A percentile compares a stretch with the other conserved stretches of the same genome.
These are phyloP conservation scores for Chrysemys picta DNA, from an alignment of 2,113 vertebrate genomes.

Conservation along the genomic window DNA sequence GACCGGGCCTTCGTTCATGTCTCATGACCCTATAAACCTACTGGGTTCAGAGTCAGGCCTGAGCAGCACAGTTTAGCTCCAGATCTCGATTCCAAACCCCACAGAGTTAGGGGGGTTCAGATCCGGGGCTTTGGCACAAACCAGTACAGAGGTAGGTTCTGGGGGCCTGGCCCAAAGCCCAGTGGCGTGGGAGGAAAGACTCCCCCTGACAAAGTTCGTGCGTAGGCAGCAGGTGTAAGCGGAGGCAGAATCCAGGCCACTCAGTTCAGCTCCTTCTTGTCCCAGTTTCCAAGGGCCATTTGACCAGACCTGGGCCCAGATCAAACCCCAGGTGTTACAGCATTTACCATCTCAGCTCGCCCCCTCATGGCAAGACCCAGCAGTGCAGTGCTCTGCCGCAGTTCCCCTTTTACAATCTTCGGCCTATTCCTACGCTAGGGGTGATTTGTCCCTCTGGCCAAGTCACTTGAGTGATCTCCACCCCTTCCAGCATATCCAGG, in stretches of 20 bases:
- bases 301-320: not conserved
- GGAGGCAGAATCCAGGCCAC: rapidly evolving
- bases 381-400: not conserved
- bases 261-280: not conserved
- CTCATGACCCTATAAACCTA: not conserved
- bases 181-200: not conserved
- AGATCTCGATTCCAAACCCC: not conserved
- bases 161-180: not conserved
- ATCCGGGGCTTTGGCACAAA: not conserved
- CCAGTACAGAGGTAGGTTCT: not conserved
- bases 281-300: not conserved
- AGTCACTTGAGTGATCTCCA: not conserved
- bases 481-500: not conserved
- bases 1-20: no score
- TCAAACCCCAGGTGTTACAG: not conserved
- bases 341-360: not conserved
- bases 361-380: not conserved
- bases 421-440: not conserved
- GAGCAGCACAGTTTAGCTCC: not conserved
- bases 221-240: not conserved
- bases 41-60: not conserved
- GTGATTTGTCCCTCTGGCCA: not conserved
- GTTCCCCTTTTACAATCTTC: not conserved
- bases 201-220: not conserved
- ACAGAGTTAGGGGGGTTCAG: not conserved